Base-by-base conservation (phyloP, 2,797 vertebrate species). In the Sciurus vulgaris region DNA sequence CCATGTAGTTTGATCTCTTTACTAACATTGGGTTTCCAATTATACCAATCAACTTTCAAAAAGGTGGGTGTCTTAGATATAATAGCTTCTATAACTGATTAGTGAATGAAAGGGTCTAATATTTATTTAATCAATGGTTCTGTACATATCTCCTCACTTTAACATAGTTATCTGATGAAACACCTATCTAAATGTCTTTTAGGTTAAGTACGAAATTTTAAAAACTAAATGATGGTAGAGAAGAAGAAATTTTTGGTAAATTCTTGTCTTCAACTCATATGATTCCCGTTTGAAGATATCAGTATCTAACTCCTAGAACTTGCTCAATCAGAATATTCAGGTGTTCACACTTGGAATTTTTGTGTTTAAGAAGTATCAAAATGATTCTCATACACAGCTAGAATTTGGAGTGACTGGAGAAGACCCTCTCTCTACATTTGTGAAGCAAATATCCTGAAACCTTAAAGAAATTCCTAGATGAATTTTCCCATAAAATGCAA, bases 21-120 rank as follows among this genome's bases (percentile, higher is more conserved):
- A 44, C 3, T 38, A 94, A 67, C 41, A 47, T 59, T 51, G 63
- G 5, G 47, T n/a, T 77, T 4, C 4, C 35, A 83, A 20, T 38
- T 44, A 70, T 49, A 35, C 18, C 54, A 93, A 73, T 47, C 20
- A 94, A 33, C 18, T 90, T 94, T 90, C 35, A 63, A 89, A 89
- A 22, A 94, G 49, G 18, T 49, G 13, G 81, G 26, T 59, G 1
- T 77, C 28, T 73, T 78, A 73, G 17, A 73, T 5, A 56, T 24
- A 90, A 33, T 2, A 76, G 7, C 5, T 8, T 94, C 69, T 77
- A 20, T 30, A 83, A 85, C 67, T 11, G 82, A 74, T 18, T 47
- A 79, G 35, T 38, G 20, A 95, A 51, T n/a, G 8, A 61, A 95
- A 73, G 3, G 3, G 28, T 76, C 44, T 59, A 86, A 67, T 73